Evolutionary conservation across 2,888 invertebrate genomes (phyloP).

Genomic region (Diadegma fenestrale): DNA sequence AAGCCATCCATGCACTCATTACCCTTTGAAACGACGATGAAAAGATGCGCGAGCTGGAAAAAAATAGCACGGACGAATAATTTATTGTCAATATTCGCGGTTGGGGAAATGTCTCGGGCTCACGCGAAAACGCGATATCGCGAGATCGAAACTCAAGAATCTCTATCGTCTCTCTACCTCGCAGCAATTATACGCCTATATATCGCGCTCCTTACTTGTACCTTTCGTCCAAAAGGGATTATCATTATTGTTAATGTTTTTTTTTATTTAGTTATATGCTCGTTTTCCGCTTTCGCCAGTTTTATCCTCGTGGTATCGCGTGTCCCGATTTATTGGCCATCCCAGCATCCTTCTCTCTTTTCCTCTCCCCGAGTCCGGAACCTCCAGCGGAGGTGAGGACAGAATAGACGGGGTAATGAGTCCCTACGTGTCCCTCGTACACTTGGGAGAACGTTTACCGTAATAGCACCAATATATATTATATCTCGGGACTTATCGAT

Average conservation of each 20-base stretch:
- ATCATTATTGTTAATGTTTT: constrained; percentile 28
- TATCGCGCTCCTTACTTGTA: neutral
- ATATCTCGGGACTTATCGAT: constrained; percentile 16
- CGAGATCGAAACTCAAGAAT: constrained; percentile 62
- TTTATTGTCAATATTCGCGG: constrained; percentile 29
- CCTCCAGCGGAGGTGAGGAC: constrained; percentile 52
- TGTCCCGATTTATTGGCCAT: constrained; percentile 59
- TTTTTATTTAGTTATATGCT: neutral
- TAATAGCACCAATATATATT: constrained; percentile 28
- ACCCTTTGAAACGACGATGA: neutral
- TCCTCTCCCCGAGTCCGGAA: neutral
- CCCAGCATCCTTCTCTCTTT: constrained; percentile 4
- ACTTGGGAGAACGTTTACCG: constrained; percentile 10
- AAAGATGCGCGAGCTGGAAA: neutral
- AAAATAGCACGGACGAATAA: neutral
- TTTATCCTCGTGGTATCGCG: constrained; percentile 53
- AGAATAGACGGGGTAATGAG: constrained; percentile 64
- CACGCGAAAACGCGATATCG: constrained; percentile 60
- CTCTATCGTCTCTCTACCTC: constrained; percentile 45
- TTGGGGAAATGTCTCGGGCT: constrained; percentile 40
- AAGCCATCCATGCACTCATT: constrained; percentile 4
- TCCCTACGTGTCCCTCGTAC: constrained; percentile 34
- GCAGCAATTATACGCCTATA: constrained; percentile 47
- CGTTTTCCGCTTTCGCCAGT: constrained; percentile 40
- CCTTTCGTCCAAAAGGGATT: constrained; percentile 37